Percentiles rank a stretch among this genome's conserved stretches.
These are phyloP conservation scores for Hyla sarda DNA, from an alignment of 2,113 vertebrate species.

Conservation along the genomic window DNA sequence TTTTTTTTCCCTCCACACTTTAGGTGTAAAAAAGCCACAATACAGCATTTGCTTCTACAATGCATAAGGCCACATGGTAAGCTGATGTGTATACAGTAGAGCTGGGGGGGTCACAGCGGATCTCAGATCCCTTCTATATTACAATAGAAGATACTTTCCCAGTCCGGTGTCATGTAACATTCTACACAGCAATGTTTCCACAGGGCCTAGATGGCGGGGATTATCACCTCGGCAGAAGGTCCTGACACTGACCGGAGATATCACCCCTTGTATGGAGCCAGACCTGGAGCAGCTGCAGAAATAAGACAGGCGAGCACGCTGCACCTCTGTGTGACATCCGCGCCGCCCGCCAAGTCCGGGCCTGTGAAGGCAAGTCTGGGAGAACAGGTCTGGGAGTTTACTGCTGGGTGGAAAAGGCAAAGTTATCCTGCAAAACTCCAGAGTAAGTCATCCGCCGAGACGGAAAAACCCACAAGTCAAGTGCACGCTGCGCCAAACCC, in stretches of 20 bases:
- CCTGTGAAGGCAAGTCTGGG: constrained; percentile 24
- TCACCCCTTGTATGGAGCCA: background rate
- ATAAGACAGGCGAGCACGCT: background rate
- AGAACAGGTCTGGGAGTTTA: constrained; percentile 52
- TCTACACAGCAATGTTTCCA: background rate
- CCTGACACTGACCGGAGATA: too few species aligned
- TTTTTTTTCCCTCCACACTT: too few species aligned
- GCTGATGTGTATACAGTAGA: too few species aligned
- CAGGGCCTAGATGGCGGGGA: background rate
- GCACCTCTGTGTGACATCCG: background rate
- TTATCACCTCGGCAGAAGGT: background rate
- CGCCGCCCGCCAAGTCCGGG: background rate
- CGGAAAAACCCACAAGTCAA: background rate
- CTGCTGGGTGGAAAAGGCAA: constrained; percentile 18
- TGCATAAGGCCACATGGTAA: too few species aligned
- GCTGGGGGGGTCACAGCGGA: too few species aligned
- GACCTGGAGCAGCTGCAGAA: background rate
- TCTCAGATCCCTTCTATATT: too few species aligned
- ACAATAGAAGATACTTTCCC: too few species aligned
- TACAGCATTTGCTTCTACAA: too few species aligned
- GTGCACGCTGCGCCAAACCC: background rate
- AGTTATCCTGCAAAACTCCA: background rate
- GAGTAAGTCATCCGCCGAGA: background rate
- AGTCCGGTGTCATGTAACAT: background rate
- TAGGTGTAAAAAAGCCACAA: too few species aligned